These are phyloP conservation scores for Ruditapes philippinarum DNA, from an alignment of 1,140 invertebrate species.

Conservation along the genomic window DNA sequence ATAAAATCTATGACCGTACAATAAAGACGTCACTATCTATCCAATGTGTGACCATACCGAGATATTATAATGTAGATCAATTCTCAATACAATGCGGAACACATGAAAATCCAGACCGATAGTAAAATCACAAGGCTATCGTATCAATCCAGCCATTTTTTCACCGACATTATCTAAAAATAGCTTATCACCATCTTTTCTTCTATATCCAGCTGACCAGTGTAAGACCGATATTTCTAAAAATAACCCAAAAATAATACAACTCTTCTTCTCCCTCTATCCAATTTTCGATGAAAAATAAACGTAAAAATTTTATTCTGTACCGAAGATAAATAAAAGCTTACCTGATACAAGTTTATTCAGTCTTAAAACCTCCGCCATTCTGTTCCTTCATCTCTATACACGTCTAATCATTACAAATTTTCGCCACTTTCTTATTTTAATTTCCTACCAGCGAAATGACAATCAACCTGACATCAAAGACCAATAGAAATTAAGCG, in stretches of 20 bases:
- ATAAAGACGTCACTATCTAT: background rate
- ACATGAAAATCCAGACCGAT: background rate
- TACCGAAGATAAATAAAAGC: background rate
- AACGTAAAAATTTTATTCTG: background rate
- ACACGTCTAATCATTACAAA: conserved; percentile 52
- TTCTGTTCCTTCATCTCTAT: conserved; percentile 57
- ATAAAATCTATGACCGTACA: conserved; percentile 1
- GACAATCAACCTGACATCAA: conserved; percentile 74
- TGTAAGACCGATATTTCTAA: conserved; percentile 25
- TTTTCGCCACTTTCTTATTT: conserved; percentile 75
- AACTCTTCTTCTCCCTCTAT: background rate
- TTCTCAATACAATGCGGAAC: conserved; percentile 25
- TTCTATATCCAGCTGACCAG: conserved; percentile 45
- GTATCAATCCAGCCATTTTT: conserved; percentile 45
- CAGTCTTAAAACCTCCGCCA: conserved; percentile 50
- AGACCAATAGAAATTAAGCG: conserved; percentile 75
- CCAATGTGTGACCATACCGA: conserved; percentile 9
- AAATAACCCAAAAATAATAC: background rate
- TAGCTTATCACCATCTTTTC: conserved; percentile 29
- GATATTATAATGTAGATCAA: conserved; percentile 44
- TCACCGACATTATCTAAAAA: conserved; percentile 45
- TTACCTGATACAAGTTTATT: conserved; percentile 56
- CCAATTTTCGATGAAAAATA: background rate
- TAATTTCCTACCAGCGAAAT: conserved; percentile 72
- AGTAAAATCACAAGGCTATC: background rate